Evolutionary conservation across 2,113 vertebrate genomes (phyloP).

Genomic region (Boleophthalmus pectinirostris): DNA sequence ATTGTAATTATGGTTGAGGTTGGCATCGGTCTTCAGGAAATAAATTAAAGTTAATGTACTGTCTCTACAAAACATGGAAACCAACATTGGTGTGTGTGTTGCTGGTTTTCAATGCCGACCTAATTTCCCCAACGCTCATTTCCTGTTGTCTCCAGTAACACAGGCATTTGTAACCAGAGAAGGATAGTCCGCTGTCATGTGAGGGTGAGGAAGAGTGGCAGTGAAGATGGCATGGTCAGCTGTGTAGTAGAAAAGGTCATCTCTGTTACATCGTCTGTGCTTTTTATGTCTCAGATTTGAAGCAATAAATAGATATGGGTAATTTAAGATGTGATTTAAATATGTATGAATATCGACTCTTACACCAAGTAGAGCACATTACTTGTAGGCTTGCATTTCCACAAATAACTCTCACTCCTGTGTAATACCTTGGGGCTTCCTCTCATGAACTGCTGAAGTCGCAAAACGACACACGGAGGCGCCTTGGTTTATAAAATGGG

Average conservation of each 20-base stretch:
- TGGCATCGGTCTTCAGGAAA: background rate
- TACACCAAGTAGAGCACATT: slow-evolving; percentile 12
- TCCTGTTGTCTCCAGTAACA: slow-evolving; percentile 9
- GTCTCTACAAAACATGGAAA: too few species aligned
- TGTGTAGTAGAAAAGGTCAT: background rate
- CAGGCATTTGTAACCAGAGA: slow-evolving; percentile 17
- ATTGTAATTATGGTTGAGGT: background rate
- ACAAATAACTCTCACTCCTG: slow-evolving; percentile 33
- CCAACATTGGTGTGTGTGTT: background rate
- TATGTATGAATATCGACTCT: slow-evolving; percentile 12
- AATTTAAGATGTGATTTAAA: slow-evolving; percentile 3
- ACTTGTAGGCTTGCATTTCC: slow-evolving; percentile 14
- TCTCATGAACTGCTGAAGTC: slow-evolving; percentile 38
- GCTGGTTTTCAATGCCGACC: background rate
- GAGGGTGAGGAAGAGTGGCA: background rate
- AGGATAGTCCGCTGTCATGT: background rate
- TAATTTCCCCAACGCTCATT: background rate
- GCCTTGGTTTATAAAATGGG: slow-evolving; percentile 34
- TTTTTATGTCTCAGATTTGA: background rate
- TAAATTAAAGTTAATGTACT: background rate
- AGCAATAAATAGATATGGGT: background rate
- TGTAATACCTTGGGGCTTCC: slow-evolving; percentile 42
- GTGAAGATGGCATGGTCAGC: slow-evolving; percentile 3
- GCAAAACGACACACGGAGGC: slow-evolving; percentile 36
- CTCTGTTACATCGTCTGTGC: background rate